Evolutionary conservation across 2,113 vertebrate species (phyloP), one percentile per base, ranked within the genome.

Genomic region (Limnothrissa miodon): DNA sequence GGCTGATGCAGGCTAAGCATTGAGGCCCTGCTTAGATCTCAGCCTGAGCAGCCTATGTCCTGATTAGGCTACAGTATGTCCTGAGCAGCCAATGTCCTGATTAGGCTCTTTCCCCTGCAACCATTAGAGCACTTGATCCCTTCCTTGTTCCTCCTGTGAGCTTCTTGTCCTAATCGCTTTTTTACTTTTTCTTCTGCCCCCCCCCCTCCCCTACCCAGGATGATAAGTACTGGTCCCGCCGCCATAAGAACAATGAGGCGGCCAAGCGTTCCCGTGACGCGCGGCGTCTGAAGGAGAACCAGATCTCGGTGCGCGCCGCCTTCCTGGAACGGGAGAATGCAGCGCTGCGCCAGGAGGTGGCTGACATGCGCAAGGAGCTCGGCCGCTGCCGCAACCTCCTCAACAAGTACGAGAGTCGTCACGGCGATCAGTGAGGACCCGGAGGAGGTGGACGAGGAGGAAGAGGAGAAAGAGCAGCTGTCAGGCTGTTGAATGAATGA

Each of bases 271-370:
- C 97, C 0, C 93, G 97, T 4, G 97, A 98, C 0, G 97, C 97
- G 1, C 95, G 97, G 51, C 94, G 97, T 13, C 93, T 97, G 13
- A 98, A 98, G 92, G 97, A 98, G 93, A 98, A 98, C 91, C 97
- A 97, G 93, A 97, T 97, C 83, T 94, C 97, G 0, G 97, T 98
- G 82, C 96, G 97, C 0, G 97, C 97, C 0, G 95, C 97, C 84
- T 98, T 96, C 93, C 94, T 98, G 91, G 97, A 98, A 91, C 93
- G 96, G 56, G 97, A 98, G 90, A 98, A 98, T 5, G 94, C 96
- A 0, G 93, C 96, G 0, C 93, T 98, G 29, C 92, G 97, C 44
- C 94, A 96, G 86, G 97, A 98, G 90, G 97, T 97, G 92, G 96
- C 96, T 0, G 95, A 96, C 7, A 97, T 97, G 59, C 94, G 97